These are phyloP conservation scores for Sturnira hondurensis DNA, from an alignment of 2,113 vertebrate genomes.

Conservation along the genomic window DNA sequence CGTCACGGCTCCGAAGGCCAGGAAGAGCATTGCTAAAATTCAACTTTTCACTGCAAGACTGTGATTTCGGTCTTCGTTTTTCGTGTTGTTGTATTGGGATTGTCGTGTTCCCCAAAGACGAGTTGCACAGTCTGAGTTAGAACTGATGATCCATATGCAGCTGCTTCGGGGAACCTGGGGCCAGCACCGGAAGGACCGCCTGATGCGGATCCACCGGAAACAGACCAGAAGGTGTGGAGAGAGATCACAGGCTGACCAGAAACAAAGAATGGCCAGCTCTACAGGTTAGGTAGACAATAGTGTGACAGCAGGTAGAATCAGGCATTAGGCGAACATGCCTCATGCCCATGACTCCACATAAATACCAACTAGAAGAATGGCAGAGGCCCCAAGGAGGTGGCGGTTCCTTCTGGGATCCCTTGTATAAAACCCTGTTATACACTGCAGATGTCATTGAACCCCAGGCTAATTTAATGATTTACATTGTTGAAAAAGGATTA, in stretches of 20 bases:
- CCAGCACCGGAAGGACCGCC: conserved; percentile 34
- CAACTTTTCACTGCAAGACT: background rate
- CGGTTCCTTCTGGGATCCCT: conserved; percentile 53
- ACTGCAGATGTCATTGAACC: conserved; percentile 65
- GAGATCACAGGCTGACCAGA: accelerated
- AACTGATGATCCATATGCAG: conserved; percentile 30
- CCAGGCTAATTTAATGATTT: conserved; percentile 68
- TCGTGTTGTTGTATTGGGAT: background rate
- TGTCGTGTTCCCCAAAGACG: conserved; percentile 18
- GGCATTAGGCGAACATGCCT: background rate
- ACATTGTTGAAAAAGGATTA: conserved; percentile 80
- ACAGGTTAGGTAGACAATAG: background rate
- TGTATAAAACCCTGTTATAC: background rate
- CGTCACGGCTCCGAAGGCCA: background rate
- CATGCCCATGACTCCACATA: background rate
- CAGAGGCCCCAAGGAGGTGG: background rate
- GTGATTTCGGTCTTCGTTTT: conserved; percentile 22
- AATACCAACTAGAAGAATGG: conserved; percentile 26
- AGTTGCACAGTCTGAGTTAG: background rate
- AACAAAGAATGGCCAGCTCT: background rate
- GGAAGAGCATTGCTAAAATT: background rate
- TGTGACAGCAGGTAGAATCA: background rate
- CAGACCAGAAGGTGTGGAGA: conserved; percentile 15
- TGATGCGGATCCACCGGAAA: conserved; percentile 10
- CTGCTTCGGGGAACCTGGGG: conserved; percentile 58